Percentiles rank a stretch among this genome's conserved stretches.
These are phyloP conservation scores for Amiota minor DNA, from an alignment of 2,888 invertebrate species.

Conservation along the genomic window DNA sequence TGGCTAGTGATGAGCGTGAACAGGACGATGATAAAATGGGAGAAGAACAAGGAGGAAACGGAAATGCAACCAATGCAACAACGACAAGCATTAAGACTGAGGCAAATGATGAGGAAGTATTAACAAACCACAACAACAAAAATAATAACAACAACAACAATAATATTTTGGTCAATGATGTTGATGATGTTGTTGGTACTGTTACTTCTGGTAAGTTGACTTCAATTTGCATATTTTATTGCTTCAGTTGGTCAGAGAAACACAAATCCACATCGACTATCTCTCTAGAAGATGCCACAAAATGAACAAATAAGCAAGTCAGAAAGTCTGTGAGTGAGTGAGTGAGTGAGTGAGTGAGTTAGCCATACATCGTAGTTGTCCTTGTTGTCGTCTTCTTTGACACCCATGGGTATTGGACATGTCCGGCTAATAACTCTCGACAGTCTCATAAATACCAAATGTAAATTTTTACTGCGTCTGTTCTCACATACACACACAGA, in stretches of 20 bases:
- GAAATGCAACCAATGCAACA: neutral
- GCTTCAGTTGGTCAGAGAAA: slow-evolving; percentile 48
- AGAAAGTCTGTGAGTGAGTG: neutral
- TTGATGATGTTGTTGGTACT: slow-evolving; percentile 41
- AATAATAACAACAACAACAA: slow-evolving; percentile 29
- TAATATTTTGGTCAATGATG: slow-evolving; percentile 38
- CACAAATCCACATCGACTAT: neutral
- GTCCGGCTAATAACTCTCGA: slow-evolving; percentile 72
- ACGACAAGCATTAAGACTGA: slow-evolving; percentile 42
- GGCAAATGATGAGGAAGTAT: slow-evolving; percentile 1
- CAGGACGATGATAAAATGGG: slow-evolving; percentile 29
- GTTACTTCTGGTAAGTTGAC: slow-evolving; percentile 57
- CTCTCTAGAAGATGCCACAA: slow-evolving; percentile 18
- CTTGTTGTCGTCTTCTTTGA: slow-evolving; percentile 39
- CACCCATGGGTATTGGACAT: slow-evolving; percentile 62
- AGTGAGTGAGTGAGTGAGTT: neutral
- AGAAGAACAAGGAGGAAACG: slow-evolving; percentile 45
- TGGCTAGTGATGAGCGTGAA: neutral
- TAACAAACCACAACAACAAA: slow-evolving; percentile 31
- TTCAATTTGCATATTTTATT: slow-evolving; percentile 70
- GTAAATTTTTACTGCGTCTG: slow-evolving; percentile 50
- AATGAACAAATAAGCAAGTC: slow-evolving; percentile 22
- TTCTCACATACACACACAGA: neutral
- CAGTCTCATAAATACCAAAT: slow-evolving; percentile 71
- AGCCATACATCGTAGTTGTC: slow-evolving; percentile 36